Evolutionary conservation across 1,140 invertebrate genomes (phyloP), one percentile per base, ranked within the genome.

Genomic region (Brachionus angularis): DNA sequence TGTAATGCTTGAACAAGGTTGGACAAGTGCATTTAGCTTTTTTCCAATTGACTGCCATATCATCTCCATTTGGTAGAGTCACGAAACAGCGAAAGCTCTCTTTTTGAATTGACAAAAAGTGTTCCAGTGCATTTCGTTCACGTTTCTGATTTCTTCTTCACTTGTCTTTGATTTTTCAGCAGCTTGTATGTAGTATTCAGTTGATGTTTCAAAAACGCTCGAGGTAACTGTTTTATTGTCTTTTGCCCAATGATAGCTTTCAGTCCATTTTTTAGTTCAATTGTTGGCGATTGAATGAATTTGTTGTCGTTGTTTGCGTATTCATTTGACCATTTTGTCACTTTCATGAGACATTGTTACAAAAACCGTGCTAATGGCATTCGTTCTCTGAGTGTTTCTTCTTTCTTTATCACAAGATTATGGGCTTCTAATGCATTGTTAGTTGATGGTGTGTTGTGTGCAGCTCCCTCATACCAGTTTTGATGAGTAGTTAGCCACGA

Each of bases 321-420:
- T 5, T 44, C 42, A 44, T 44, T 44, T 44, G 42, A 44, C 42
- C 42, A 44, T 44, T 44, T 44, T 44, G 42, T 44, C 42, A 44
- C 42, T 44, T 44, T 44, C 42, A 44, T 44, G 42, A 44, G 42
- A 44, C 42, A 44, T 44, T 44, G 42, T 44, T 44, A 18, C 42
- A 44, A 44, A 44, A 44, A 16, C 42, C n/a, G n/a, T n/a, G n/a
- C n/a, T n/a, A n/a, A n/a, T n/a, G n/a, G n/a, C n/a, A n/a, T n/a
- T n/a, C n/a, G n/a, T n/a, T n/a, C n/a, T n/a, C n/a, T n/a, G n/a
- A n/a, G n/a, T n/a, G n/a, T n/a, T n/a, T n/a, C n/a, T n/a, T n/a
- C n/a, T n/a, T n/a, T n/a, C n/a, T n/a, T n/a, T n/a, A n/a, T n/a
- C n/a, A n/a, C n/a, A n/a, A n/a, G n/a, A n/a, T n/a, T n/a, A n/a